These are phyloP conservation scores for Leptopilina boulardi DNA, from an alignment of 1,140 invertebrate species.

Conservation along the genomic window DNA sequence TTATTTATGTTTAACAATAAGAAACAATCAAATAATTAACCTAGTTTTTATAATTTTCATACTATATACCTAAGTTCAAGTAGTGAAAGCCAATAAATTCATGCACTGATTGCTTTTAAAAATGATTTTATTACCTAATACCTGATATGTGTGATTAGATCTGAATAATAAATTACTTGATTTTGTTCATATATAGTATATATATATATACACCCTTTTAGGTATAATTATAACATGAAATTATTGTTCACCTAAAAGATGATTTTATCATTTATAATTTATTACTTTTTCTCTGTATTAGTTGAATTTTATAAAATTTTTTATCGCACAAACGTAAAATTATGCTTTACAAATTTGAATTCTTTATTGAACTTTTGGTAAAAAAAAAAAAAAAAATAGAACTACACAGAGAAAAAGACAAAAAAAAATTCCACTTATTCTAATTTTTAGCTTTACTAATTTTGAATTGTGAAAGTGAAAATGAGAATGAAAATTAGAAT, in stretches of 20 bases:
- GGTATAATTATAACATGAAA: conserved; percentile 17
- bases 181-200: not conserved
- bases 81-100: conserved; percentile 58
- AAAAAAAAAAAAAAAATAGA: too few species aligned
- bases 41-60: not conserved
- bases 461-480: too few species aligned
- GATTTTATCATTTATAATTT: not conserved
- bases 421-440: too few species aligned
- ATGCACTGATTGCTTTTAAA: conserved; percentile 62
- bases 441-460: too few species aligned
- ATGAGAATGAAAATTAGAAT: too few species aligned
- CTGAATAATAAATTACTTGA: conserved; percentile 35
- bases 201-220: conserved; percentile 52
- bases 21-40: not conserved
- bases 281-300: not conserved
- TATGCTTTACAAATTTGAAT: too few species aligned
- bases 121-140: conserved; percentile 56
- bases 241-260: not conserved
- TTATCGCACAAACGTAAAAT: too few species aligned
- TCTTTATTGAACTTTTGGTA: too few species aligned
- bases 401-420: too few species aligned
- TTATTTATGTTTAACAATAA: not conserved
- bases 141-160: conserved; percentile 61
- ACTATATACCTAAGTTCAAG: conserved; percentile 22
- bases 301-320: too few species aligned